These are phyloP conservation scores for Notarius quadriscutis DNA, from an alignment of 2,113 vertebrate species.

Conservation along the genomic window DNA sequence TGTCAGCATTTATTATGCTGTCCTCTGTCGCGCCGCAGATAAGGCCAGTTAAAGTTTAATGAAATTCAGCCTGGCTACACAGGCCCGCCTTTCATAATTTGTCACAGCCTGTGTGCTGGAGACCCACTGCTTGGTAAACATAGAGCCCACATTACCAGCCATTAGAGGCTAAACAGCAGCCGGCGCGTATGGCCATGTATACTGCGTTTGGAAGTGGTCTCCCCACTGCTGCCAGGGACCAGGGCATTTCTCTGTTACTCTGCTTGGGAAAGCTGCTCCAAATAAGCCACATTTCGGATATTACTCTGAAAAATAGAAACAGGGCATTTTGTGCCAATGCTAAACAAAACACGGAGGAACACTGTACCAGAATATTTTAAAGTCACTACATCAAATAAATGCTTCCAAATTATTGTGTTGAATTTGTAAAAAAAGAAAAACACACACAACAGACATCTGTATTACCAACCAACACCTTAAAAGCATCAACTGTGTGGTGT, in stretches of 20 bases:
- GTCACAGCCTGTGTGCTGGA: conserved; percentile 73
- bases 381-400: conserved; percentile 14
- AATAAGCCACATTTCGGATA: conserved; percentile 30
- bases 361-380: conserved; percentile 1
- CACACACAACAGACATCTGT: background rate
- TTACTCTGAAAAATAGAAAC: conserved; percentile 20
- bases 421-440: background rate
- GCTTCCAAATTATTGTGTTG: background rate
- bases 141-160: conserved; percentile 67
- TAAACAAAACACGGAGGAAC: conserved; percentile 18
- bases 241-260: conserved; percentile 51
- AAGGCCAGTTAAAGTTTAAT: conserved; percentile 76
- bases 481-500: background rate
- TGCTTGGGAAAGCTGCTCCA: conserved; percentile 34
- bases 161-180: conserved; percentile 76
- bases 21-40: conserved; percentile 70
- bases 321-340: conserved; percentile 31
- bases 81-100: conserved; percentile 78
- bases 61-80: conserved; percentile 75
- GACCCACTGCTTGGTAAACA: conserved; percentile 77
- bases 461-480: background rate
- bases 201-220: conserved; percentile 49
- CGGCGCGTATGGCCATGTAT: conserved; percentile 55
- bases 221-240: conserved; percentile 59
- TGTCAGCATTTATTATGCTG: conserved; percentile 75